Base-by-base conservation (phyloP, 2,888 invertebrate species). In the Drosophila neotestacea region DNA sequence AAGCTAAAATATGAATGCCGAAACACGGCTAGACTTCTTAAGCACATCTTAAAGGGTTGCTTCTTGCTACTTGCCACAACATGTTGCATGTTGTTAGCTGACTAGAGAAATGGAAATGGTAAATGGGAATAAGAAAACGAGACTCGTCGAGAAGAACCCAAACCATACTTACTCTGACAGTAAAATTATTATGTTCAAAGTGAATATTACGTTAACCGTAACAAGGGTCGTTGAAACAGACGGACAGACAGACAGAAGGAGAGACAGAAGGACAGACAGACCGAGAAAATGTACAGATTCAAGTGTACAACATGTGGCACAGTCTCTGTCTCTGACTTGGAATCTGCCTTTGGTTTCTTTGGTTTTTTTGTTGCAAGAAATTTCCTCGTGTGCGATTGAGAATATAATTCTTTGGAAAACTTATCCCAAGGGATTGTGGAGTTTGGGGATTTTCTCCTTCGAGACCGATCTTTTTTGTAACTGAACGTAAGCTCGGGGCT, bases 171-270 rank as follows among this genome's bases (percentile, higher is more conserved):
- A 54, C 13, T 39, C 46, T 51, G 65, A 50, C 63, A 47, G 44
- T 30, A 44, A 78, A 73, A 79, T 77, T 75, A 78, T 79, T 71
- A 69, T 77, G 76, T 85, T 85, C 70, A 73, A 73, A 73, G 81
- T 81, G 83, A 86, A 85, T 76, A 86, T 80, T 77, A 69, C 73
- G 72, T 83, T 80, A 75, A 77, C 68, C 69, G 63, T 80, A 81
- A 77, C 85, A 73, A 64, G 87, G 72, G 81, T 81, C 61, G 50
- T 54, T 60, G 39, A 44, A 48, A 16, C 60, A 65, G 38, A 32
- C 30, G 44, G 27, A 47, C 30, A 42, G 44, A 48, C 38, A 32
- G 36, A 41, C 55, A 50, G 46, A 54, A 22, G 10, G 30, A 36
- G 16, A 22, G 7, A 36, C n/a, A n/a, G n/a, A n/a, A n/a, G n/a